A percentile compares a stretch with the other conserved stretches of the same genome.
phyloP scores from a whole-genome alignment of 1,140 invertebrate genomes.

The Aleiodes sp. region DNA sequence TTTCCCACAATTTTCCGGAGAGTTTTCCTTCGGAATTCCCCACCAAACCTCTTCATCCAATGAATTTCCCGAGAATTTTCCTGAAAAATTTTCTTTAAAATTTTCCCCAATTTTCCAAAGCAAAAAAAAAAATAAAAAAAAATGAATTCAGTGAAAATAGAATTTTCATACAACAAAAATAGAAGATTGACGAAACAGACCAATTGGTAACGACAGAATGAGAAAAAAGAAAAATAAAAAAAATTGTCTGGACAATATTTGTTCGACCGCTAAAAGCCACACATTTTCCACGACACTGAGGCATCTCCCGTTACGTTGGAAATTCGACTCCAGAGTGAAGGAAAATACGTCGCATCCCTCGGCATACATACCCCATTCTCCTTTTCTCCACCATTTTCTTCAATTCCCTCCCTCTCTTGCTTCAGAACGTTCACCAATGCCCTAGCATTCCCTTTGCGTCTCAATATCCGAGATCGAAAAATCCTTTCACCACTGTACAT shows the following conservation, averaged over 20 bases:
- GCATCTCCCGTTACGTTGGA: conserved; percentile 53
- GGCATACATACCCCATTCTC: conserved; percentile 22
- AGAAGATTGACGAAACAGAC: not conserved
- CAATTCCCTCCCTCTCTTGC: not conserved
- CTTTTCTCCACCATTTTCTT: not conserved
- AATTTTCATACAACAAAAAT: not conserved
- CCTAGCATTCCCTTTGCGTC: conserved; percentile 21
- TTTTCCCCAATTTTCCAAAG: too few species aligned
- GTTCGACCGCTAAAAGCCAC: conserved; percentile 26
- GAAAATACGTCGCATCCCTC: conserved; percentile 46
- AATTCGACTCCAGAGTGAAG: conserved; percentile 55
- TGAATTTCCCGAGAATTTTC: too few species aligned
- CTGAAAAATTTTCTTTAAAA: too few species aligned
- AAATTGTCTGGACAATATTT: conserved; percentile 27
- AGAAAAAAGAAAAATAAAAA: not conserved
- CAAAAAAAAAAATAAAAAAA: too few species aligned
- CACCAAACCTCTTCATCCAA: too few species aligned
- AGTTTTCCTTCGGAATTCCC: too few species aligned
- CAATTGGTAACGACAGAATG: not conserved
- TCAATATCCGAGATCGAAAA: conserved; percentile 36
- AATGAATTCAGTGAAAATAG: too few species aligned
- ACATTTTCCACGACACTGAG: conserved; percentile 13
- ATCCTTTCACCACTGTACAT: conserved; percentile 34
- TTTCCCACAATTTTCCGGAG: too few species aligned
- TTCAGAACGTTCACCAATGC: not conserved